Base-by-base conservation (phyloP, 2,888 invertebrate species). In the Eupithecia tripunctaria region DNA sequence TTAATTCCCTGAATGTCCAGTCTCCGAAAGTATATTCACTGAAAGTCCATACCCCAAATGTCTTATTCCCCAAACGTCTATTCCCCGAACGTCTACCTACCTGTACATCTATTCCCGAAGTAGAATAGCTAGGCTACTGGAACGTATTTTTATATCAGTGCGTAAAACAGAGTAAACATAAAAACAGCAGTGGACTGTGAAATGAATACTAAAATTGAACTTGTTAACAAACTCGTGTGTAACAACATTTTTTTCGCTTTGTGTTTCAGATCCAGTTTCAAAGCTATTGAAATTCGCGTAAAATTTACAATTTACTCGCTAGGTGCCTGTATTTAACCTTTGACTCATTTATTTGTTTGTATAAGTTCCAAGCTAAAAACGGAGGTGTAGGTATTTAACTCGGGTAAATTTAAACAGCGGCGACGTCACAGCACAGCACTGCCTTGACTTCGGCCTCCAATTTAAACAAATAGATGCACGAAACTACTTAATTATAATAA, bases 381-480 rank as follows among this genome's bases (percentile, higher is more conserved):
- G 18, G 18, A 60, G 27, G 21, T 60, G 21, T n/a, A n/a, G n/a
- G n/a, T 56, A 56, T 67, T 63, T 64, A 68, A 25, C 25, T 56
- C 47, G 80, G 72, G 72, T 47, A 78, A 51, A 78, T 81, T 65
- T 78, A 78, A 80, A 76, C 76, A 71, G 67, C 66, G 67, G 84
- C 70, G 84, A 84, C 80, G 78, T 86, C 84, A 72, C 83, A 70
- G 62, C 73, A 65, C 63, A 73, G 73, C 80, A 80, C 85, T 68
- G 71, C 84, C 83, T 83, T 82, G 81, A 80, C 75, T 79, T 76
- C 75, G 60, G 72, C 78, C 76, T 82, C 74, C 73, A 84, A 85
- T 84, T 38, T 84, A 84, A 83, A 76, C 78, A 83, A 85, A 87
- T 82, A 84, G 78, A 86, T 82, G 80, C 82, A 83, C 81, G 80